A percentile compares a stretch with the other conserved stretches of the same genome.
These are phyloP conservation scores for Oostethus manadensis DNA, from an alignment of 2,113 vertebrate species.

Conservation along the genomic window DNA sequence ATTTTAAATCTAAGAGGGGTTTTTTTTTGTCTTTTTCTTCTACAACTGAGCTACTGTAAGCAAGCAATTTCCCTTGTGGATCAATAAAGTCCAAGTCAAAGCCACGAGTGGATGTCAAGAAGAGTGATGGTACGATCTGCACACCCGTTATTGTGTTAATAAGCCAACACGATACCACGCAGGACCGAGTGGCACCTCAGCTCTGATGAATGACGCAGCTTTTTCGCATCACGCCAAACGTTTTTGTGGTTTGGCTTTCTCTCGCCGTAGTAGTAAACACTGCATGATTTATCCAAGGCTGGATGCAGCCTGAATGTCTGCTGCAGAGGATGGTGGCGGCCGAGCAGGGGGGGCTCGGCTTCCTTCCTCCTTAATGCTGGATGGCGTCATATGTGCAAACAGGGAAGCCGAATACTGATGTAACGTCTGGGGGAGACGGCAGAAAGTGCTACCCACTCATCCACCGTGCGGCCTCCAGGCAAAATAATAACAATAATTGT, in stretches of 20 bases:
- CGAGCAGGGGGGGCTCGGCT: slow-evolving; percentile 8
- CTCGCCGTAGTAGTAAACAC: slow-evolving; percentile 53
- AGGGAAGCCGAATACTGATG: slow-evolving; percentile 36
- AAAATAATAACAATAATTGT: too few relatives aligned
- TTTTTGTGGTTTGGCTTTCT: slow-evolving; percentile 37
- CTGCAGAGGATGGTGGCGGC: slow-evolving; percentile 36
- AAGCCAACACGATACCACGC: too few relatives aligned
- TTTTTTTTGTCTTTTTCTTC: too few relatives aligned
- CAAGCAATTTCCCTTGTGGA: too few relatives aligned
- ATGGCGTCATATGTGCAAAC: slow-evolving; percentile 45
- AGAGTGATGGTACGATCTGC: too few relatives aligned
- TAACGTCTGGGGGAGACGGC: slow-evolving; percentile 51
- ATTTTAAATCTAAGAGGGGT: too few relatives aligned
- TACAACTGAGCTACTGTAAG: too few relatives aligned
- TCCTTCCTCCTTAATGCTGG: slow-evolving; percentile 20
- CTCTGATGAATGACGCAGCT: slow-evolving; percentile 54
- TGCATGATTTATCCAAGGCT: slow-evolving; percentile 63
- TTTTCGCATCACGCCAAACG: slow-evolving; percentile 35
- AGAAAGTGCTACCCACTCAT: neutral
- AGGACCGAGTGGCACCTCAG: slow-evolving; percentile 6
- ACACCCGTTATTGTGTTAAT: too few relatives aligned
- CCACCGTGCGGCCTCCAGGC: too few relatives aligned
- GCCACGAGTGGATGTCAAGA: too few relatives aligned
- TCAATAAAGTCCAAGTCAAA: too few relatives aligned
- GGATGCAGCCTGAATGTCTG: slow-evolving; percentile 40